Evolutionary conservation across 2,888 invertebrate species (phyloP).

Genomic region (Diadromus collaris): DNA sequence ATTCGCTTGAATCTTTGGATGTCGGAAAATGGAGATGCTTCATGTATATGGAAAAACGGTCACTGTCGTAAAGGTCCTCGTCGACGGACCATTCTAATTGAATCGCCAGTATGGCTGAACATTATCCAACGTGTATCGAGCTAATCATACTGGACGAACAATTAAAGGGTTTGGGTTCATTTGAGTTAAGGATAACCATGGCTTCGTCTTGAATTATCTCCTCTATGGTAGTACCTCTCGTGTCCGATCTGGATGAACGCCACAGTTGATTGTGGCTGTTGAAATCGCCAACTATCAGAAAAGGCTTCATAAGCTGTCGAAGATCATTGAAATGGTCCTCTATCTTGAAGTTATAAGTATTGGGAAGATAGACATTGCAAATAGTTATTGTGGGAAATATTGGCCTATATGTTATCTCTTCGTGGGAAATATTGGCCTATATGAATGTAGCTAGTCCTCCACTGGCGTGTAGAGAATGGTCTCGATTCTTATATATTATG

Average conservation of each 20-base stretch:
- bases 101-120: constrained; percentile 29
- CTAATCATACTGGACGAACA: constrained; percentile 45
- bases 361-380: constrained; percentile 62
- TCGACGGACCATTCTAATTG: constrained; percentile 36
- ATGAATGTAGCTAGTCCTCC: constrained; percentile 53
- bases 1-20: not conserved
- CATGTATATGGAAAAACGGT: constrained; percentile 57
- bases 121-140: constrained; percentile 56
- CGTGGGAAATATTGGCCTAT: constrained; percentile 3
- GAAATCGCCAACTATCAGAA: constrained; percentile 65
- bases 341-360: constrained; percentile 26
- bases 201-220: constrained; percentile 42
- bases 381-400: constrained; percentile 40
- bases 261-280: constrained; percentile 62
- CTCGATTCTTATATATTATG: constrained; percentile 44
- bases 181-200: constrained; percentile 46
- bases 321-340: constrained; percentile 53
- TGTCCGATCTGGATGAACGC: constrained; percentile 51
- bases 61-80: constrained; percentile 46
- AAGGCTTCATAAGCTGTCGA: constrained; percentile 63
- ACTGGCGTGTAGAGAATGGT: constrained; percentile 30
- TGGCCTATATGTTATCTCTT: constrained; percentile 45
- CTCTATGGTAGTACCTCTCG: constrained; percentile 54
- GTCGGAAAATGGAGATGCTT: not conserved
- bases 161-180: constrained; percentile 56